Evolutionary conservation across 2,888 invertebrate species (phyloP).

Genomic region (Callyntrura sp.): DNA sequence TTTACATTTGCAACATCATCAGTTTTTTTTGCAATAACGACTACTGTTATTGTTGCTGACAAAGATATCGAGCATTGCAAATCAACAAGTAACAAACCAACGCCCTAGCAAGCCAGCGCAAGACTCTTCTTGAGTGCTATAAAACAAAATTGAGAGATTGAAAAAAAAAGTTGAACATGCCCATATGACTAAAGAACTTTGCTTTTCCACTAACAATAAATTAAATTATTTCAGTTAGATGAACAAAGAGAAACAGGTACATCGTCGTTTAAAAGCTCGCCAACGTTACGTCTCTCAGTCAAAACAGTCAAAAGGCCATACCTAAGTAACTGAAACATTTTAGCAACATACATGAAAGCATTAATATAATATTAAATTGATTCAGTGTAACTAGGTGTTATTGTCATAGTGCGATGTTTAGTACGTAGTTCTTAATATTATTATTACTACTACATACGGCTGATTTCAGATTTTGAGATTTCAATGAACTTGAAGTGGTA

Average conservation of each 20-base stretch:
- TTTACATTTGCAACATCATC: constrained; percentile 55
- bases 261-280: neutral
- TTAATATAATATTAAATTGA: neutral
- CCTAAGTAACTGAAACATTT: neutral
- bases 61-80: constrained; percentile 47
- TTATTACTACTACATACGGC: neutral
- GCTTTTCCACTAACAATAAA: constrained; percentile 8
- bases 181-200: constrained; percentile 30
- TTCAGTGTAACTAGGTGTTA: neutral
- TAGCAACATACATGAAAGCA: no score
- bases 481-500: constrained; percentile 9
- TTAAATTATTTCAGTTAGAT: constrained; percentile 57
- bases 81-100: constrained; percentile 64
- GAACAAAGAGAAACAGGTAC: constrained; percentile 52
- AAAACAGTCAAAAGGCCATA: constrained; percentile 39
- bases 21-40: constrained; percentile 47
- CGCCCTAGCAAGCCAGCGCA: constrained; percentile 50
- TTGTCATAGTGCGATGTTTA: no score
- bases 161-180: constrained; percentile 12
- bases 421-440: no score
- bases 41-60: constrained; percentile 55
- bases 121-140: neutral
- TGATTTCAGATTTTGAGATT: no score
- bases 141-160: neutral
- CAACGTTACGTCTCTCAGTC: neutral